Percentiles rank a stretch among this genome's conserved stretches.
These are phyloP conservation scores for Gila orcuttii DNA, from an alignment of 2,113 vertebrate species.

Conservation along the genomic window DNA sequence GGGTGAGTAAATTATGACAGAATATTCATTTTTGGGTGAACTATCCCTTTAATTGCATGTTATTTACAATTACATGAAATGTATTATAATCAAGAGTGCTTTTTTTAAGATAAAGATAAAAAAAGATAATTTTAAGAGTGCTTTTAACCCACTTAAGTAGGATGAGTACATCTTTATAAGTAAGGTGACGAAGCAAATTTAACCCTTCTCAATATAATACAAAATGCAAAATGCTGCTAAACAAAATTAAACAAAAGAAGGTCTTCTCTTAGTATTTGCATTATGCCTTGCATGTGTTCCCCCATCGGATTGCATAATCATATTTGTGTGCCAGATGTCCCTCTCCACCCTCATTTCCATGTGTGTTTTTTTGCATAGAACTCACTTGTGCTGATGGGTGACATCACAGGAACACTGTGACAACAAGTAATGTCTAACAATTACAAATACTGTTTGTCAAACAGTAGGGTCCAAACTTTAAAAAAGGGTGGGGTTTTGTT, in stretches of 20 bases:
- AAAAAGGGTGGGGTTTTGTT: background rate
- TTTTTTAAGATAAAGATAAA: too few relatives aligned
- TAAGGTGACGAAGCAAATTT: background rate
- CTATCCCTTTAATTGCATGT: too few relatives aligned
- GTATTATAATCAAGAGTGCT: too few relatives aligned
- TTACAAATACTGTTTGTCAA: background rate
- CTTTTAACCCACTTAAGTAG: too few relatives aligned
- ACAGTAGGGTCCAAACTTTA: background rate
- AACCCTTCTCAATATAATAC: background rate
- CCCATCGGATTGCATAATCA: slow-evolving; percentile 49
- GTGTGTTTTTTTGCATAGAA: slow-evolving; percentile 48
- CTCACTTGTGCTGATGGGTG: background rate
- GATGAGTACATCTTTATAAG: too few relatives aligned
- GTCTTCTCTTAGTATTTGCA: slow-evolving; percentile 46
- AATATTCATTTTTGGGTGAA: background rate
- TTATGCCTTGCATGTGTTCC: slow-evolving; percentile 50
- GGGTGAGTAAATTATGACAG: background rate
- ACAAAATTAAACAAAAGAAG: slow-evolving; percentile 31
- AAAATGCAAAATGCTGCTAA: slow-evolving; percentile 1
- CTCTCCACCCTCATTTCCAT: slow-evolving; percentile 45
- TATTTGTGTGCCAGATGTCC: slow-evolving; percentile 51
- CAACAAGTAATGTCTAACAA: background rate
- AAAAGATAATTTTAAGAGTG: too few relatives aligned
- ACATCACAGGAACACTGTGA: background rate
- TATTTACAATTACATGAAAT: too few relatives aligned